A percentile compares a stretch with the other conserved stretches of the same genome.
phyloP scores from a whole-genome alignment of 1,140 invertebrate genomes.

The Cepaea nemoralis region DNA sequence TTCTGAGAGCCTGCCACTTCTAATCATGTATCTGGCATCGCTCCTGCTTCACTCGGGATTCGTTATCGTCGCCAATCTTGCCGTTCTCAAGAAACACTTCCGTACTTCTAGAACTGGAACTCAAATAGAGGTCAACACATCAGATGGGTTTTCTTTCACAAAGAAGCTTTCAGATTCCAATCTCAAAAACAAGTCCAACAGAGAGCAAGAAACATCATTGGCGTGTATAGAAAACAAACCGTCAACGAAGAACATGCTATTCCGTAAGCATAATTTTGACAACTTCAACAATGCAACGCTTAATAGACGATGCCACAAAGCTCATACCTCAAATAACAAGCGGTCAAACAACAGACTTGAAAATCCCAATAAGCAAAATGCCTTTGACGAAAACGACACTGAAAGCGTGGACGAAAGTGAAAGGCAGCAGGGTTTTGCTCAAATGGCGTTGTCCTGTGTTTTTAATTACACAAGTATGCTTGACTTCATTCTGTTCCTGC shows the following conservation, averaged over 20 bases:
- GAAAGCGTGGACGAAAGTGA: background rate
- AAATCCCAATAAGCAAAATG: background rate
- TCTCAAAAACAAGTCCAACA: background rate
- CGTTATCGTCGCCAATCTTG: background rate
- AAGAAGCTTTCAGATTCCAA: background rate
- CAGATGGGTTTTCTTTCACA: background rate
- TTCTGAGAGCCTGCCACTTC: constrained; percentile 54
- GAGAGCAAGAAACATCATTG: background rate
- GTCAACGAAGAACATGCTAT: background rate
- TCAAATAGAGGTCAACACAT: background rate
- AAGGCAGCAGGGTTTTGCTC: background rate
- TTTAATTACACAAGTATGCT: background rate
- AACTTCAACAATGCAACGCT: background rate
- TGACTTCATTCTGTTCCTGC: background rate
- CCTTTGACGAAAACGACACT: background rate
- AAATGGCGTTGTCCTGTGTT: background rate
- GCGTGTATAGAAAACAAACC: background rate
- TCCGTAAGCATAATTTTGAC: no score
- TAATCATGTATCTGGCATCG: background rate
- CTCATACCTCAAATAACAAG: background rate
- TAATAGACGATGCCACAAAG: background rate
- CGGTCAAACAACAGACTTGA: background rate
- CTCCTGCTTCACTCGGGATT: background rate
- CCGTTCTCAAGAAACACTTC: background rate
- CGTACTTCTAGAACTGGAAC: background rate